Evolutionary conservation across 2,113 vertebrate species (phyloP).

Genomic region (Orycteropus afer): DNA sequence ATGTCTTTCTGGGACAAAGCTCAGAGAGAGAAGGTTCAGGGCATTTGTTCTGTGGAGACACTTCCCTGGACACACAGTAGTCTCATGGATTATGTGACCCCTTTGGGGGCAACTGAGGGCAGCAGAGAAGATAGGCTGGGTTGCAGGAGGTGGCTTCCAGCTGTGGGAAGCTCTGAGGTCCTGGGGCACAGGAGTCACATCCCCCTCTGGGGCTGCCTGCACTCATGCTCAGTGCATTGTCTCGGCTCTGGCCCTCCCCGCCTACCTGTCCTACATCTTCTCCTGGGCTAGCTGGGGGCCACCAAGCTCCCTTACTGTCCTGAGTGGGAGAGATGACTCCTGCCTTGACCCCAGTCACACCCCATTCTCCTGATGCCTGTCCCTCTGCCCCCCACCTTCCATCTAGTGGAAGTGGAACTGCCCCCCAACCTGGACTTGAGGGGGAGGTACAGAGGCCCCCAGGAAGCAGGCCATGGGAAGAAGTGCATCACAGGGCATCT

Average conservation of each 20-base stretch:
- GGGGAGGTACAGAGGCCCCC: not conserved
- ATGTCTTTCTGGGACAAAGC: not conserved
- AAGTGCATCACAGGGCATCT: not conserved
- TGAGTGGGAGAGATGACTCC: not conserved
- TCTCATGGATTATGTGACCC: no score
- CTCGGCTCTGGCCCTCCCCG: not conserved
- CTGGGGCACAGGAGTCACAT: not conserved
- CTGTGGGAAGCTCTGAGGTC: not conserved
- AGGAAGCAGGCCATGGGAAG: not conserved
- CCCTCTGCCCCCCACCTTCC: not conserved
- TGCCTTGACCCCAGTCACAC: fast-evolving
- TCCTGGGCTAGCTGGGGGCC: not conserved
- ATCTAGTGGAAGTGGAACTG: not conserved
- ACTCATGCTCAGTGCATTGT: fast-evolving
- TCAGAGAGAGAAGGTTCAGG: not conserved
- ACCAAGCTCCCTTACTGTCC: fast-evolving
- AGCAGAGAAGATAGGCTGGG: no score
- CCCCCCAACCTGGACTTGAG: not conserved
- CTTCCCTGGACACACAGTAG: fast-evolving
- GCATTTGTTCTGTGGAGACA: not conserved
- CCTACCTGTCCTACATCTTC: not conserved
- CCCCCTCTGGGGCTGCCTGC: not conserved
- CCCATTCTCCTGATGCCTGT: not conserved
- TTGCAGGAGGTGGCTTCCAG: not conserved
- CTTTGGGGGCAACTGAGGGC: not conserved